Evolutionary conservation across 2,888 invertebrate genomes (phyloP).

Genomic region (Nebria brevicollis): DNA sequence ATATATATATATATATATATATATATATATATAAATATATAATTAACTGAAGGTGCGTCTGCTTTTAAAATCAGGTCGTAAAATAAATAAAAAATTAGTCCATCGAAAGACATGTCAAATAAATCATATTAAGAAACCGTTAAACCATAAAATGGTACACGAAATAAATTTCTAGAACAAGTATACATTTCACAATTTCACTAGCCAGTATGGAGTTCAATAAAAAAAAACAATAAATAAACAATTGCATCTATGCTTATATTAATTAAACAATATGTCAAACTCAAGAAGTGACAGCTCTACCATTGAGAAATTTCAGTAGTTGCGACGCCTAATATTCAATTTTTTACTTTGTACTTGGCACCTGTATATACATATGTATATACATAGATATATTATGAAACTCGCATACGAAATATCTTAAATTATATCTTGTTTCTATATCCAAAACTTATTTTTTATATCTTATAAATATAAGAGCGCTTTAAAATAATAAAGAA

Average conservation of each 20-base stretch:
- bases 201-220: neutral
- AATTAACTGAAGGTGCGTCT: neutral
- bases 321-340: neutral
- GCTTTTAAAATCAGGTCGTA: neutral
- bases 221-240: neutral
- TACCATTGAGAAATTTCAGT: neutral
- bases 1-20: no score
- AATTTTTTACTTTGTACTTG: neutral
- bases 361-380: neutral
- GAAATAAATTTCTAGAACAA: neutral
- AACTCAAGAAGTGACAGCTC: neutral
- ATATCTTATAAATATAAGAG: no score
- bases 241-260: neutral
- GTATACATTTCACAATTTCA: neutral
- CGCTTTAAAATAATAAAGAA: no score
- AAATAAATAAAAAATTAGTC: neutral
- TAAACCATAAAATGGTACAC: neutral
- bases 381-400: no score
- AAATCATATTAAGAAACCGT: neutral
- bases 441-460: no score
- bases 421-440: no score
- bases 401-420: no score
- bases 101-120: neutral
- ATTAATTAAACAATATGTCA: neutral
- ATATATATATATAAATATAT: no score